Evolutionary conservation across 2,113 vertebrate genomes (phyloP).

Genomic region (Larimichthys polyactis): DNA sequence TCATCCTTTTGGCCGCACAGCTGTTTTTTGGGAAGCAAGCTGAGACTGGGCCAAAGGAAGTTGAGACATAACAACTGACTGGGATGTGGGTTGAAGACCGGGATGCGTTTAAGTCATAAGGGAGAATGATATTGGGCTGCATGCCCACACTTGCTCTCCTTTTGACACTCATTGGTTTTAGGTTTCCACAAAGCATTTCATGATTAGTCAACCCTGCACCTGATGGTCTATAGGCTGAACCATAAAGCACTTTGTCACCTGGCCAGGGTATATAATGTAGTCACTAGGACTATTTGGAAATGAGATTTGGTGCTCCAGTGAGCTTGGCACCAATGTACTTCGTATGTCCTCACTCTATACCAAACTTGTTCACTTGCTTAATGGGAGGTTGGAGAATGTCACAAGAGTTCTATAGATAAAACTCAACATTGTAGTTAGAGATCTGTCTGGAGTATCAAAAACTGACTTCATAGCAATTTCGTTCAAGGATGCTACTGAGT

Average conservation of each 20-base stretch:
- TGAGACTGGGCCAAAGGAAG: conserved; percentile 4
- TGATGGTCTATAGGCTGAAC: conserved; percentile 25
- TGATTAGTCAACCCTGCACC: conserved; percentile 12
- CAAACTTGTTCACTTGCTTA: background rate
- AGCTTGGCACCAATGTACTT: background rate
- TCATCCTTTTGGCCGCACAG: conserved; percentile 8
- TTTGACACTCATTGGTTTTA: background rate
- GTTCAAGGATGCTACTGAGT: background rate
- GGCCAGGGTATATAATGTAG: conserved; percentile 2
- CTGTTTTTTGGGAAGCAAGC: conserved; percentile 3
- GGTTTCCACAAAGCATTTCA: conserved; percentile 32
- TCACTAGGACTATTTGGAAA: conserved; percentile 7
- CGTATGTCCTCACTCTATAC: background rate
- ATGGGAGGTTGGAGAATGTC: conserved; percentile 12
- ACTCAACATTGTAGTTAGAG: background rate
- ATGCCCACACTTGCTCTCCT: conserved; percentile 5
- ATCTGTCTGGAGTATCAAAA: background rate
- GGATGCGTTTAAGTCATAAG: background rate
- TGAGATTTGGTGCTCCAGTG: background rate
- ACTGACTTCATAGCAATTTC: background rate
- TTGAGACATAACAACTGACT: background rate
- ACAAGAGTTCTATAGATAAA: conserved; percentile 5
- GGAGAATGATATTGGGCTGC: background rate
- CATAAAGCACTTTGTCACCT: conserved; percentile 32
- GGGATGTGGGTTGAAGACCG: background rate